phyloP scores from a whole-genome alignment of 2,888 invertebrate genomes.

The Thecocarcelia acutangulata region DNA sequence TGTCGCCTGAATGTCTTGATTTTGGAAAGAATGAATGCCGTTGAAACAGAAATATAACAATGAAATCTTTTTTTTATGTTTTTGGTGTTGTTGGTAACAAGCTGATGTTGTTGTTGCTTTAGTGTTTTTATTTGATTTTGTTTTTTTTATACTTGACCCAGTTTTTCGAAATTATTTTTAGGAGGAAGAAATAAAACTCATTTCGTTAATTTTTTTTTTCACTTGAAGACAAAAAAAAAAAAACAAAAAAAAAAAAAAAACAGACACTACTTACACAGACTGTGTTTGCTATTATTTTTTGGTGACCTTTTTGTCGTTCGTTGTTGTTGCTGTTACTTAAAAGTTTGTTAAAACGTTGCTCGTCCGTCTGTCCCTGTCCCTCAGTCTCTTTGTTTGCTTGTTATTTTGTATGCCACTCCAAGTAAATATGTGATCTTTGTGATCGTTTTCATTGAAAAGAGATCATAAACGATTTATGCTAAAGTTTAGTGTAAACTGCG shows the following conservation, averaged over 20 bases:
- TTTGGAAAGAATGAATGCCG: conserved; percentile 8
- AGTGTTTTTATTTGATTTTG: conserved; percentile 26
- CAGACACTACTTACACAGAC: conserved; percentile 48
- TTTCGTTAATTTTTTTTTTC: conserved; percentile 33
- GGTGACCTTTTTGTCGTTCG: conserved; percentile 63
- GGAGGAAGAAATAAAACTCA: conserved; percentile 54
- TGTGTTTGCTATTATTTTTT: conserved; percentile 47
- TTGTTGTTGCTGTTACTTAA: conserved; percentile 4
- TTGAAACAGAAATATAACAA: not conserved
- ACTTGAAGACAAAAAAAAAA: not conserved
- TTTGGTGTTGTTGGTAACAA: conserved; percentile 17
- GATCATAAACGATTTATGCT: conserved; percentile 58
- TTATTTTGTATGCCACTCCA: conserved; percentile 10
- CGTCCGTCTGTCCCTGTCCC: conserved; percentile 14
- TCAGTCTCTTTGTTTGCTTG: not conserved
- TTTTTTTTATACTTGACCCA: conserved; percentile 66
- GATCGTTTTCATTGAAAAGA: conserved; percentile 63
- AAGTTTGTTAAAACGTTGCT: conserved; percentile 22
- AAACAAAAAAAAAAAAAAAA: too few species aligned
- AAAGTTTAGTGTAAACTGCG: not conserved
- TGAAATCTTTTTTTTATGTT: conserved; percentile 10
- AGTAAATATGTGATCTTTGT: conserved; percentile 4
- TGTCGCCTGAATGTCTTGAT: conserved; percentile 40
- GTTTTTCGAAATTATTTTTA: conserved; percentile 62
- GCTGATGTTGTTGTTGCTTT: conserved; percentile 24